These are phyloP conservation scores for Lagria hirta DNA, from an alignment of 2,888 invertebrate species.

Conservation along the genomic window DNA sequence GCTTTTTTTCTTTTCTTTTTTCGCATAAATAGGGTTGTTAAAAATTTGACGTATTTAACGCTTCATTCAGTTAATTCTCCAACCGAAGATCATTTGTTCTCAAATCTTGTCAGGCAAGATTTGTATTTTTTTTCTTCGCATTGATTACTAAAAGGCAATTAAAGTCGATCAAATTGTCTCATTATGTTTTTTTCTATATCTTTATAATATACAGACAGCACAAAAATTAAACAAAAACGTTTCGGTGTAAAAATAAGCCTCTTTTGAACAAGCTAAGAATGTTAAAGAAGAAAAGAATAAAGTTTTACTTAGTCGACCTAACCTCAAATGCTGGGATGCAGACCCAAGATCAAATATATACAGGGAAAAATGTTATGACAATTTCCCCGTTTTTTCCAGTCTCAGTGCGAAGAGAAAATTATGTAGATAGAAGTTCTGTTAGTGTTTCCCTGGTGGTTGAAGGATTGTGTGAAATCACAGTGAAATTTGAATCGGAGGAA, in stretches of 20 bases:
- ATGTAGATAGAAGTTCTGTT: slow-evolving; percentile 1
- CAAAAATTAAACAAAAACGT: slow-evolving; percentile 12
- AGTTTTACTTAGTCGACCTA: slow-evolving; percentile 5
- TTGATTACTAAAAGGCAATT: too few species aligned
- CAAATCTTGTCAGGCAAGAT: too few species aligned
- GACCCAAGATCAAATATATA: slow-evolving; percentile 2
- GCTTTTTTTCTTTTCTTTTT: too few species aligned
- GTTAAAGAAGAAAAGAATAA: slow-evolving; percentile 6
- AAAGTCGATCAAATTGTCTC: too few species aligned
- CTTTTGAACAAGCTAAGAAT: slow-evolving; percentile 7
- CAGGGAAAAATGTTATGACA: slow-evolving; percentile 2
- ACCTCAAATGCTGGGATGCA: slow-evolving; percentile 1
- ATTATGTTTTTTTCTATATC: slow-evolving; percentile 7
- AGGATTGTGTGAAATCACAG: slow-evolving; percentile 1
- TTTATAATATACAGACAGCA: slow-evolving; percentile 8
- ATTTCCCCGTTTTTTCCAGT: slow-evolving; percentile 1
- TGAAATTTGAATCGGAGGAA: slow-evolving; percentile 8
- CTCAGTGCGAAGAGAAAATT: slow-evolving; percentile 1
- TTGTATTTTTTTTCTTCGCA: too few species aligned
- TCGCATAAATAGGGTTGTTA: too few species aligned
- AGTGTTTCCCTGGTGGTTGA: slow-evolving; percentile 1
- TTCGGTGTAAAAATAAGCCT: slow-evolving; percentile 8
- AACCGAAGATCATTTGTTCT: too few species aligned
- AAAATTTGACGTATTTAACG: too few species aligned
- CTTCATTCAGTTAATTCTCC: too few species aligned